Base-by-base conservation (phyloP, 2,797 vertebrate genomes). In the Octomys mimax region DNA sequence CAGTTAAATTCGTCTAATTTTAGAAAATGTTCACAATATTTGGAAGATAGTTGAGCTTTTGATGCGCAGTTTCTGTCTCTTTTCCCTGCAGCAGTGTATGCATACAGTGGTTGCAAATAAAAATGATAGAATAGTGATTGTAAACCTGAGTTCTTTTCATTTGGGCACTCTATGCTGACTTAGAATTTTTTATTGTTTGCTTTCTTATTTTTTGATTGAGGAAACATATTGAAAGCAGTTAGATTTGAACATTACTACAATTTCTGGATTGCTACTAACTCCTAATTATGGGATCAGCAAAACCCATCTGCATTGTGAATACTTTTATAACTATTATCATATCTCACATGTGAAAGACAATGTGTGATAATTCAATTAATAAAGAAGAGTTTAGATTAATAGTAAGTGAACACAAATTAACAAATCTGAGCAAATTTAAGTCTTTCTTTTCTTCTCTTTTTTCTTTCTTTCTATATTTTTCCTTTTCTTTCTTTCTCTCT, bases 181-280 rank as follows among this genome's bases (percentile, higher is more conserved):
- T 80, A 36, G 14, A 79, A 78, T 91, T 93, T 95, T 86, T 79
- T 83, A 82, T 75, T n/a, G 49, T 39, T 68, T 92, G 83, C 86
- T 87, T 82, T 42, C 14, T 59, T 21, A 24, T 36, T 73, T 86
- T 91, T 90, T 90, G 10, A 89, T 78, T 94, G n/a, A 77, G 78
- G 70, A 95, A 39, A 54, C 64, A 68, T 92, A 42, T 87, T 94
- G 57, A 83, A 95, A 95, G 26, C 70, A 70, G 52, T 82, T 79
- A 87, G 52, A 89, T 83, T 73, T 80, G 49, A 46, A 46, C 22
- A 86, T 42, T 87, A 31, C 49, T 92, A 59, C 13, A 89, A 73
- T 68, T 89, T 89, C 33, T 66, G 54, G 21, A 39, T 57, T 83
- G 31, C 46, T 85, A 10, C 70, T 81, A 89, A 92, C 86, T 82